Conservation (phyloP, 2,888 invertebrate species). For the Hoplodrina blanda region DNA sequence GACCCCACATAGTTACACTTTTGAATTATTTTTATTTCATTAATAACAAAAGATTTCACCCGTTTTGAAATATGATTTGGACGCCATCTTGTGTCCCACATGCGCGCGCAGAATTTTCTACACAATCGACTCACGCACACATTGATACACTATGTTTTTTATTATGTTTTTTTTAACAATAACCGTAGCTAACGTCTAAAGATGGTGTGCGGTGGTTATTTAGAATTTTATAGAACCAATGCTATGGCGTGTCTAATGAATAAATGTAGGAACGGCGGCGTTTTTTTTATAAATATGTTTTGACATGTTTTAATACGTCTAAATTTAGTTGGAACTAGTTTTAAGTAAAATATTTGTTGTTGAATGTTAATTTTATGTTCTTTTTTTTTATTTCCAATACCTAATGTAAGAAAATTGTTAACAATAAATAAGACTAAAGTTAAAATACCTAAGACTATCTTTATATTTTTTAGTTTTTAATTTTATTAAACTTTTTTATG, state of each 20-base stretch:
- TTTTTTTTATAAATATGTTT: slow-evolving; percentile 72
- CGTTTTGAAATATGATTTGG: slow-evolving; percentile 90
- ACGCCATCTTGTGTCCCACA: slow-evolving; percentile 84
- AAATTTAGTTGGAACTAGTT: slow-evolving; percentile 66
- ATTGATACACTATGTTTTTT: slow-evolving; percentile 53
- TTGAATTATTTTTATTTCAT: slow-evolving; percentile 88
- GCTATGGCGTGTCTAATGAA: slow-evolving; percentile 72
- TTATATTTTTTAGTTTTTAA: neutral
- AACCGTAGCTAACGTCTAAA: slow-evolving; percentile 78
- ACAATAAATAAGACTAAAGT: neutral
- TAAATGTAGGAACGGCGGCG: slow-evolving; percentile 63
- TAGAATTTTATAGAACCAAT: slow-evolving; percentile 65
- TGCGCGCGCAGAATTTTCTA: slow-evolving; percentile 70
- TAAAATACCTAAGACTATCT: no score
- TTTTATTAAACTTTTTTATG: neutral
- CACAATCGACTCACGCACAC: slow-evolving; percentile 64
- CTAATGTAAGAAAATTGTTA: neutral
- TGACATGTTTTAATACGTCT: slow-evolving; percentile 77
- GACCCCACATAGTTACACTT: slow-evolving; percentile 76
- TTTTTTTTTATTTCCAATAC: neutral
- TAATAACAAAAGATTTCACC: slow-evolving; percentile 90
- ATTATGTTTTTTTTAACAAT: slow-evolving; percentile 70
- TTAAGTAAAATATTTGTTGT: slow-evolving; percentile 17
- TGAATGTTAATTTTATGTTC: slow-evolving; percentile 6
- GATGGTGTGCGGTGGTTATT: slow-evolving; percentile 67